phyloP scores from a whole-genome alignment of 2,113 vertebrate species.

The Tyto alba region DNA sequence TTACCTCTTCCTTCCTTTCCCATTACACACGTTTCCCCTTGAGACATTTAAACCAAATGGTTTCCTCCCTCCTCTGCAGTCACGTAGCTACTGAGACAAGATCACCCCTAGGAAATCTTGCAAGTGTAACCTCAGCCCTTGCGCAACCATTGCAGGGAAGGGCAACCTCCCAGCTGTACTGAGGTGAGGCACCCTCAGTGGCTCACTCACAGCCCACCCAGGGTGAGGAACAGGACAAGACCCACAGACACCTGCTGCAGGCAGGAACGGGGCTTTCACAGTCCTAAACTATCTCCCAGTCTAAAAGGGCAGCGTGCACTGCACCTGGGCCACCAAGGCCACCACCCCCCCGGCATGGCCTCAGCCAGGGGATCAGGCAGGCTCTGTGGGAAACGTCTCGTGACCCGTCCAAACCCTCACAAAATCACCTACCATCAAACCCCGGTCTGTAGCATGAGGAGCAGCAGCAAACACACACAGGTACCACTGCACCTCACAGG shows the following conservation, averaged over 20 bases:
- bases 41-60: neutral
- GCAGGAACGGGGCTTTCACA: neutral
- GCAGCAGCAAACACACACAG: neutral
- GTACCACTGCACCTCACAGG: neutral
- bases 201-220: neutral
- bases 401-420: neutral
- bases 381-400: neutral
- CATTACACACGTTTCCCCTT: neutral
- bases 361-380: neutral
- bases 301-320: neutral
- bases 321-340: too few species aligned
- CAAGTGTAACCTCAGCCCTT: neutral
- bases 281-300: neutral
- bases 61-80: neutral
- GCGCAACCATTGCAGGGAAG: neutral
- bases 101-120: too few species aligned
- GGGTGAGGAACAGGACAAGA: neutral
- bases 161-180: neutral
- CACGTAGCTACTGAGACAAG: neutral
- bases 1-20: neutral
- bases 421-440: neutral
- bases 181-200: rapidly evolving
- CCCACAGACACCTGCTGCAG: neutral
- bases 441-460: rapidly evolving
- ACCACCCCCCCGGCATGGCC: neutral